Evolutionary conservation across 2,113 vertebrate species (phyloP).

Genomic region (Poeciliopsis turrubarensis): DNA sequence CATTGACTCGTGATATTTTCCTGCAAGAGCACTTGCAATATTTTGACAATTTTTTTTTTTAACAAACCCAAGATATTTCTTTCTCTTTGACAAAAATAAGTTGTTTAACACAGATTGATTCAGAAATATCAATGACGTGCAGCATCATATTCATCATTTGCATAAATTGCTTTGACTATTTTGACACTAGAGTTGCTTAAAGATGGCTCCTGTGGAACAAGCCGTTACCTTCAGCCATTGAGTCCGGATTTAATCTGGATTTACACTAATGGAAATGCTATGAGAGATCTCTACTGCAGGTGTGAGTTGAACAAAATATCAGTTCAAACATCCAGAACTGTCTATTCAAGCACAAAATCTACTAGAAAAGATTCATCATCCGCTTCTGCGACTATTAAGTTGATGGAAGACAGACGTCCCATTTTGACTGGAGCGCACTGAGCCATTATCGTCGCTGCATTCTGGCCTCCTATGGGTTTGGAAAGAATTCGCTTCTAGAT

Average conservation of each 20-base stretch:
- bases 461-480: conserved; percentile 16
- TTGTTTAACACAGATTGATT: not conserved
- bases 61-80: too few species aligned
- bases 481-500: conserved; percentile 13
- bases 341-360: conserved; percentile 7
- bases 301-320: not conserved
- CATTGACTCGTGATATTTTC: not conserved
- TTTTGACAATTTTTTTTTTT: not conserved
- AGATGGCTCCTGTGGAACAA: not conserved
- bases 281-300: not conserved
- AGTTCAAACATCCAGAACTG: not conserved
- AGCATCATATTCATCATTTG: not conserved
- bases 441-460: conserved; percentile 13
- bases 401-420: conserved; percentile 1
- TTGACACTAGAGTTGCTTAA: not conserved
- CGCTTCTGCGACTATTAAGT: not conserved
- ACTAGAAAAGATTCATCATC: conserved; percentile 19
- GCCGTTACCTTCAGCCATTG: not conserved
- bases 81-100: too few species aligned
- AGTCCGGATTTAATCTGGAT: not conserved
- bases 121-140: not conserved
- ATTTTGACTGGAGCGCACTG: conserved; percentile 10
- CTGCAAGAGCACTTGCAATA: not conserved
- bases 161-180: not conserved
- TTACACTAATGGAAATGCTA: not conserved